A percentile compares a stretch with the other conserved stretches of the same genome.
Conservation (phyloP, 2,113 vertebrate genomes). For the Maccullochella peelii region DNA sequence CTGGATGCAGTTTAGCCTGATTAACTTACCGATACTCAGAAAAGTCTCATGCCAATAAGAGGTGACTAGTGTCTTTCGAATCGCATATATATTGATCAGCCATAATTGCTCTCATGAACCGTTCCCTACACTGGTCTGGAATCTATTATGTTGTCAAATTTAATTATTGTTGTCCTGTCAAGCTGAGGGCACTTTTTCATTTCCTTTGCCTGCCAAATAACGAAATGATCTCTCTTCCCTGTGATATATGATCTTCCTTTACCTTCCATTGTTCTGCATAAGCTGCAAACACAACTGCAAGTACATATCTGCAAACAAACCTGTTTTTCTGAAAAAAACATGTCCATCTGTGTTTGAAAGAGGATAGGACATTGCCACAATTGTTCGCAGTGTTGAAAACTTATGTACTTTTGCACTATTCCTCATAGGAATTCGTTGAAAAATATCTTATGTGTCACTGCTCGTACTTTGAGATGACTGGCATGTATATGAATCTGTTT, state of each 20-base stretch:
- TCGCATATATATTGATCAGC: conserved; percentile 41
- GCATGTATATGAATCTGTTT: conserved; percentile 6
- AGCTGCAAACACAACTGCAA: not conserved
- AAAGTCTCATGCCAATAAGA: conserved; percentile 21
- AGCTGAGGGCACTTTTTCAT: conserved; percentile 18
- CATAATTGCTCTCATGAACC: conserved; percentile 10
- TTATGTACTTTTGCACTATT: not conserved
- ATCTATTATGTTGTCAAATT: conserved; percentile 54
- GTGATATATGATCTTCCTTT: not conserved
- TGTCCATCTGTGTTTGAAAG: not conserved
- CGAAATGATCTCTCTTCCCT: conserved; percentile 1
- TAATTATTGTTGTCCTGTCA: conserved; percentile 44
- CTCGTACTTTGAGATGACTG: conserved; percentile 1
- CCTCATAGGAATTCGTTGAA: not conserved
- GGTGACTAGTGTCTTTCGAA: not conserved
- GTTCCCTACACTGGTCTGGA: conserved; percentile 40
- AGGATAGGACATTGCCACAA: not conserved
- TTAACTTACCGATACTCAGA: not conserved
- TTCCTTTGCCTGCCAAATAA: conserved; percentile 39
- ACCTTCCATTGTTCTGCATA: conserved; percentile 9
- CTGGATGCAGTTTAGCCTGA: conserved; percentile 45
- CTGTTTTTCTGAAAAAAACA: conserved; percentile 3
- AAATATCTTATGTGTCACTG: not conserved
- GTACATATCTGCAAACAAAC: conserved; percentile 2
- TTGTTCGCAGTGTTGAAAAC: not conserved